Evolutionary conservation across 1,140 invertebrate species (phyloP), one percentile per base, ranked within the genome.

Genomic region (Diachasma alloeum): DNA sequence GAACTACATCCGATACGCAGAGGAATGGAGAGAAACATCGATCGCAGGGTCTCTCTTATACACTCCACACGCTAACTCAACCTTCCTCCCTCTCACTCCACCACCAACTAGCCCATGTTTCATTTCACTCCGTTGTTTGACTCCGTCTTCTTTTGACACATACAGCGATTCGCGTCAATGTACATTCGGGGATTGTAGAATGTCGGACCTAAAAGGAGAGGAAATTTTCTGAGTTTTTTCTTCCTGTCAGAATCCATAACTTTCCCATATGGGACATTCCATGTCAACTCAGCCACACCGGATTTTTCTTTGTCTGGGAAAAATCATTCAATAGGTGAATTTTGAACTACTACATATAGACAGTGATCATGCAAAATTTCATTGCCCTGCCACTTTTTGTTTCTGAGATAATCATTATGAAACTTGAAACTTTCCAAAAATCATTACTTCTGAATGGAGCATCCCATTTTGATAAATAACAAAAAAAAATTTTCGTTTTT

Each of bases 211-310:
- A 83, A 86, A 87, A 81, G 84, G 85, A 82, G 82, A 87, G 31
- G 80, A 85, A 88, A 83, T 87, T 84, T 87, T 88, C 84, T 83
- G 82, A 83, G 84, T 84, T 87, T 83, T 82, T 82, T 85, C 79
- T 83, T 53, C n/a, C 17, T 53, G 15, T 1, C 17, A 19, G 0
- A 63, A 87, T 88, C 84, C 85, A 83, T 83, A 83, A 83, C 82
- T 85, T 86, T 82, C 85, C 82, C 48, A 44, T n/a, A n/a, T n/a
- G n/a, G n/a, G n/a, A n/a, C n/a, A n/a, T n/a, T n/a, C n/a, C n/a
- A n/a, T n/a, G n/a, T n/a, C n/a, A n/a, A n/a, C n/a, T n/a, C n/a
- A n/a, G n/a, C n/a, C n/a, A n/a, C n/a, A n/a, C n/a, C n/a, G n/a
- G n/a, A n/a, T n/a, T n/a, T n/a, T n/a, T n/a, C n/a, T n/a, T n/a